phyloP scores from a whole-genome alignment of 2,797 vertebrate species.

The Anguilla anguilla region DNA sequence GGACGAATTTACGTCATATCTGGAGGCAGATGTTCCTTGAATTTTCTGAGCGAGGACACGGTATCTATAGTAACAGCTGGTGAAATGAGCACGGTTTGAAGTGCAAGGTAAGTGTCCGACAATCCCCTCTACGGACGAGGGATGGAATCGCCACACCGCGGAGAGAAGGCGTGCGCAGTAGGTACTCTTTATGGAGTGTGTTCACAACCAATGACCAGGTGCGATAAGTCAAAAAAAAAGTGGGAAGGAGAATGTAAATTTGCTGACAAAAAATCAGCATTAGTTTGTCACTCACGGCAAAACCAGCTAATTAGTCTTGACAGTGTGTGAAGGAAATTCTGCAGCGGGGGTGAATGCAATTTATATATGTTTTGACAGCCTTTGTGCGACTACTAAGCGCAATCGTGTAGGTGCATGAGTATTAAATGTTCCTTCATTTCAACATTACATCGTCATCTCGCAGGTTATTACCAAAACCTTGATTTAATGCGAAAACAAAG shows the following conservation, averaged over 20 bases:
- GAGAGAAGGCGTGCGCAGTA: neutral
- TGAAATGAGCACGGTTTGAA: neutral
- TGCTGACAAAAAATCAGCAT: neutral
- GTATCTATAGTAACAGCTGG: neutral
- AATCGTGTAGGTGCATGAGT: neutral
- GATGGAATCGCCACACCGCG: neutral
- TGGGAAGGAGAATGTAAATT: neutral
- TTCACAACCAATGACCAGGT: neutral
- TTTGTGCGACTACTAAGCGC: neutral
- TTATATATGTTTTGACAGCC: constrained; percentile 8
- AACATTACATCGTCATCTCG: neutral
- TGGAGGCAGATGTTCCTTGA: neutral
- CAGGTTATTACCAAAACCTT: neutral
- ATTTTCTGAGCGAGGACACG: neutral
- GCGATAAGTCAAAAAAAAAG: neutral
- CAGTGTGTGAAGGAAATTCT: neutral
- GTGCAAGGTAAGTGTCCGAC: constrained; percentile 12
- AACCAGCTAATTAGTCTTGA: constrained; percentile 16
- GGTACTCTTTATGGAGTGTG: neutral
- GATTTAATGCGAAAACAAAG: neutral
- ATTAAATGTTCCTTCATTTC: neutral
- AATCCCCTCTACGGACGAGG: neutral
- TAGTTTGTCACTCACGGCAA: neutral
- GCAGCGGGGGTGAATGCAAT: neutral
- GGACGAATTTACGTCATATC: neutral